Base-by-base conservation (phyloP, 1,140 invertebrate genomes). In the Nephotettix cincticeps region DNA sequence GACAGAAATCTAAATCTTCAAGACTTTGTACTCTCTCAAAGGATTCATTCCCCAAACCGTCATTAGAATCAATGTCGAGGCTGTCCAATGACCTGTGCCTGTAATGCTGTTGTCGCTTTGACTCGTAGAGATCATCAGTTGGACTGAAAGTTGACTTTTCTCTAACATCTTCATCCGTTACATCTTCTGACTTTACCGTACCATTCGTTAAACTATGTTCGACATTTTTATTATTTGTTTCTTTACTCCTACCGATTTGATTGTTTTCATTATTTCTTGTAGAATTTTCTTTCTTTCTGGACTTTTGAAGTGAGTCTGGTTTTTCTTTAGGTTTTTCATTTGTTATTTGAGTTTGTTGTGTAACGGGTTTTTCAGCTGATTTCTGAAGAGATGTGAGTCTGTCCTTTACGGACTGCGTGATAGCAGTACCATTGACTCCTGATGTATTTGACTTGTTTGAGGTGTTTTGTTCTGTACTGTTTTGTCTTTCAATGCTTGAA, bases 11-110 rank as follows among this genome's bases (percentile, higher is more conserved):
- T 78, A 87, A 74, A 81, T 88, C 84, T 68, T 89, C 87, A 32
- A 88, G 82, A 75, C 87, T 89, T 76, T 89, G 88, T 19, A 89
- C 86, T 51, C 88, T 83, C 75, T 89, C 88, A 74, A 88, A 89
- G 84, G 84, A 17, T 78, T 81, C 69, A 80, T 84, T 71, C 78
- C 78, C 75, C 82, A 82, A 80, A 0, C 80, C 81, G 29, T 81
- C 82, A 0, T 81, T 81, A 0, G 80, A 80, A 61, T 83, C 83
- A 0, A 83, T 81, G 74, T 89, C 87, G 71, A 90, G 79, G 29
- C 87, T 89, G 71, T 90, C 88, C 27, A 90, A 79, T 63, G 88
- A 89, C 6, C 86, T 83, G 73, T 88, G 88, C 29, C 75, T 61
- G 63, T 74, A 77, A 70, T 77, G 76, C 30, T 72, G 68, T 30